Evolutionary conservation across 2,888 invertebrate genomes (phyloP), one percentile per base, ranked within the genome.

Genomic region (Ormyrus thymus): DNA sequence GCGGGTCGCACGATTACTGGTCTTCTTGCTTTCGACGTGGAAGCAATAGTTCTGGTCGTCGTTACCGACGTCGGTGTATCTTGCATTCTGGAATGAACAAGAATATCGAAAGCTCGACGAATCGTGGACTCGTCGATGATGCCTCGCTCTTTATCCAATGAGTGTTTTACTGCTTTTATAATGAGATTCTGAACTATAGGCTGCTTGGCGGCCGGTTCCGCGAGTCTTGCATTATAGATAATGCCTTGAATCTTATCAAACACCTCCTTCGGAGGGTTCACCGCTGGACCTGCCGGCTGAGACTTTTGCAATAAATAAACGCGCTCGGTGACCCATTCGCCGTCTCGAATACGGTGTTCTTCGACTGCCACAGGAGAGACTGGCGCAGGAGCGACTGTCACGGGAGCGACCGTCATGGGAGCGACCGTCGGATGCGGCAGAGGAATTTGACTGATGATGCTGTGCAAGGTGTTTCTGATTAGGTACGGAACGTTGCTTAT

Each of bases 171-270:
- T 13, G 87, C 82, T 51, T 85, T 82, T 0, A 86, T 82, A 10
- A 89, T 86, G 29, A 87, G 83, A 55, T 86, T 87, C 58, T 83
- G 82, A 0, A 85, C 82, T 0, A 81, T 46, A 0, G 83, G 84
- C 0, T 84, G 73, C 7, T 64, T 78, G 0, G 80, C 82, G 1
- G 81, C 80, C 56, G 84, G 70, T 62, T 81, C 45, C 7, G 81
- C 81, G 0, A 87, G 61, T 9, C 76, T 82, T 8, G 86, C 83
- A 43, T 80, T 75, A 0, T 81, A 74, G 58, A 84, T 64, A 46
- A 83, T 81, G 7, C 81, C 78, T 11, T 80, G 55, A 6, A 83
- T 76, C 15, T 72, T 82, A 56, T 78, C 64, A 6, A 72, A 62
- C n/a, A 79, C 70, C 66, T 79, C 71, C 46, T 48, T 72, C 0